phyloP scores from a whole-genome alignment of 2,113 vertebrate genomes.

The Coracopsis vasa region DNA sequence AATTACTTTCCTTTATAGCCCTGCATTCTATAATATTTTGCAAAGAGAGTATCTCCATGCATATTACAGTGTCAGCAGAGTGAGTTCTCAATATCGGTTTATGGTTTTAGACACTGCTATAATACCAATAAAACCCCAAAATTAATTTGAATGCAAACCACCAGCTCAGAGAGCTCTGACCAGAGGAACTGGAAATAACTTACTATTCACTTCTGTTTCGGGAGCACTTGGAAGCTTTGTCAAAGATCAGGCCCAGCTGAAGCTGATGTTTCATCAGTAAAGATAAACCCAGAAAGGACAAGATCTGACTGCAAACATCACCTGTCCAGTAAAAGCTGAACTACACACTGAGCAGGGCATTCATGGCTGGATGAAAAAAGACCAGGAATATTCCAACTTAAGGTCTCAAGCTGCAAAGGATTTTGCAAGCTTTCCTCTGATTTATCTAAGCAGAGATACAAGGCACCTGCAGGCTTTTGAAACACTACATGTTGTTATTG shows the following conservation, averaged over 20 bases:
- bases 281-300: neutral
- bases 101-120: neutral
- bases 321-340: neutral
- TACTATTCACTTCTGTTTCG: neutral
- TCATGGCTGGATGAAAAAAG: neutral
- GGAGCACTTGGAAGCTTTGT: neutral
- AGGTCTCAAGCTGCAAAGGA: neutral
- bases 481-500: neutral
- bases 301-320: neutral
- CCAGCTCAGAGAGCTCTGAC: neutral
- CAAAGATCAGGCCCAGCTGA: neutral
- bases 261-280: neutral
- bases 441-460: neutral
- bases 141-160: neutral
- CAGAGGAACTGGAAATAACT: neutral
- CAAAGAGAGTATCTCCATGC: neutral
- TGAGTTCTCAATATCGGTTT: neutral
- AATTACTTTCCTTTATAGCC: neutral
- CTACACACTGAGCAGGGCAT: neutral
- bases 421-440: neutral
- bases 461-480: neutral
- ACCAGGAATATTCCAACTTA: neutral
- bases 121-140: neutral
- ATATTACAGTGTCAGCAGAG: neutral
- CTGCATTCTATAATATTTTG: neutral